Evolutionary conservation across 1,140 invertebrate genomes (phyloP).

Genomic region (Palaemon carinicauda): DNA sequence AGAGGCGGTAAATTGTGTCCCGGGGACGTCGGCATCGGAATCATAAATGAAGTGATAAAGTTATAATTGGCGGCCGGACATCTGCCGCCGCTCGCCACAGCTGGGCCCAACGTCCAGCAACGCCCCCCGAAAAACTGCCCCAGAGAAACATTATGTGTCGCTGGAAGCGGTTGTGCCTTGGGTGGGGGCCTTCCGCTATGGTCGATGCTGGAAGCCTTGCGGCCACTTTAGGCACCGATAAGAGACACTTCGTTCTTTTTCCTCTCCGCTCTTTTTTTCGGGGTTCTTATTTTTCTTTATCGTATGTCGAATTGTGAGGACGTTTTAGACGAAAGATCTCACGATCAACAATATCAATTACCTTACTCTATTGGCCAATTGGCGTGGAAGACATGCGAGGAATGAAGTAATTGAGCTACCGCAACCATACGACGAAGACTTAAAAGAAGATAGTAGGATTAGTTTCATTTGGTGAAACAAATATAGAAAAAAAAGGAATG

Average conservation of each 20-base stretch:
- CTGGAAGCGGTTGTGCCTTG: neutral
- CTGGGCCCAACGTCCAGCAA: neutral
- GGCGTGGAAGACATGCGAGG: no score
- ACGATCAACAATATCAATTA: no score
- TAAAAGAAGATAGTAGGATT: no score
- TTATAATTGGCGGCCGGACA: constrained; percentile 45
- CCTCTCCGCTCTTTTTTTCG: neutral
- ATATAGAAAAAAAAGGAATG: no score
- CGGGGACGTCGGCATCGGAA: neutral
- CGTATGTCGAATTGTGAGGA: neutral
- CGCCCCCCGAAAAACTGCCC: neutral
- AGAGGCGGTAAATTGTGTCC: constrained; percentile 36
- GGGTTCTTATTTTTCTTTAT: neutral
- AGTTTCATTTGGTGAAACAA: no score
- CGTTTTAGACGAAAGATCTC: no score
- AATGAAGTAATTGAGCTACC: no score
- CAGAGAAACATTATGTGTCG: neutral
- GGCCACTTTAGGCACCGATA: neutral
- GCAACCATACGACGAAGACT: no score
- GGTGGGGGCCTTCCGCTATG: neutral
- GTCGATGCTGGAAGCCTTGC: neutral
- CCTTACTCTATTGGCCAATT: no score
- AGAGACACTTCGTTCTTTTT: neutral
- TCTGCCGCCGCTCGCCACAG: neutral
- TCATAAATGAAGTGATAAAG: constrained; percentile 49